A percentile compares a stretch with the other conserved stretches of the same genome.
Conservation (phyloP, 92 coral and sea anemone genomes). For the Parazoanthus swiftii region DNA sequence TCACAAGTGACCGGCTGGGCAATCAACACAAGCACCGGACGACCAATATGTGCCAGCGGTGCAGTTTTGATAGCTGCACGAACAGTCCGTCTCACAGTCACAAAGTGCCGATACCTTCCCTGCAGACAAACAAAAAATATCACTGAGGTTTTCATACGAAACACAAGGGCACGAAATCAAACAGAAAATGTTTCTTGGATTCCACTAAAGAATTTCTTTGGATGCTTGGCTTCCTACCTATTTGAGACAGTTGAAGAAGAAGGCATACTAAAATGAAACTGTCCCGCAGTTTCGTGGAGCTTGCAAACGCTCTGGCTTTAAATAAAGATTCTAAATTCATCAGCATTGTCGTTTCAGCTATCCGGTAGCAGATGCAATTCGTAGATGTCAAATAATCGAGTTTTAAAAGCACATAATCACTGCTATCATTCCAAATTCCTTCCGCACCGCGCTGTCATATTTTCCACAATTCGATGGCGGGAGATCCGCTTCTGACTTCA, state of each 20-base stretch:
- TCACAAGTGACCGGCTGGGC: constrained; percentile 95
- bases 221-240: constrained; percentile 29
- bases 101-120: constrained; percentile 67
- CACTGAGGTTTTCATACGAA: neutral
- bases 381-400: constrained; percentile 14
- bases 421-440: constrained; percentile 67
- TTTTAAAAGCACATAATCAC: neutral
- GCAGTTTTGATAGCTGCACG: constrained; percentile 81
- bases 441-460: constrained; percentile 63
- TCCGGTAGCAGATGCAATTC: constrained; percentile 25
- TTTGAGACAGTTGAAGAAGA: constrained; percentile 13
- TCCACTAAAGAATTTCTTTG: neutral
- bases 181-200: neutral
- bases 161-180: neutral
- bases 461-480: constrained; percentile 15
- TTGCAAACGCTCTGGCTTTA: constrained; percentile 18
- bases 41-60: constrained; percentile 92
- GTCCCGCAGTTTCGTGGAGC: constrained; percentile 62
- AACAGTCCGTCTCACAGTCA: constrained; percentile 88
- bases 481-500: neutral
- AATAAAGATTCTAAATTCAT: constrained; percentile 10
- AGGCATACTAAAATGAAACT: constrained; percentile 34
- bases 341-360: constrained; percentile 21
- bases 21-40: constrained; percentile 76
- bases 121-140: constrained; percentile 5